Evolutionary conservation across 2,113 vertebrate genomes (phyloP), one percentile per base, ranked within the genome.

Genomic region (Gymnogyps californianus): DNA sequence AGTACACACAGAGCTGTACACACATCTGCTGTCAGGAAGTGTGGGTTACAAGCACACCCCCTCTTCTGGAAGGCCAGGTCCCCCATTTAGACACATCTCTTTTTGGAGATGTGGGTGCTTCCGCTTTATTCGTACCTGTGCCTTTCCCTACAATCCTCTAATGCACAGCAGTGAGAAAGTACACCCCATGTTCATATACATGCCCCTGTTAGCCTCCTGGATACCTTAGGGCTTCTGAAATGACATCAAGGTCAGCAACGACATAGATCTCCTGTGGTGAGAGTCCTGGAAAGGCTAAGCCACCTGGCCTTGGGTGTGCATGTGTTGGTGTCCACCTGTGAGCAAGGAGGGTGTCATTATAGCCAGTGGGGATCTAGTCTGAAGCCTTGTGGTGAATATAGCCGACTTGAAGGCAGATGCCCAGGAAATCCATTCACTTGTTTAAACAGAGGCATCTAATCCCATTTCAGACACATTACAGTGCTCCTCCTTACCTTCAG

Each of bases 161-260:
- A 67, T 14, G 6, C 21, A 36, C 12, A 51, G 1, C 32, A 20
- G 14, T 22, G 28, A 34, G n/a, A 49, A 65, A 64, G 12, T 28
- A 13, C 0, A 0, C 18, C 16, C 26, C 0, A 0, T 28, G 16
- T 16, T 58, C 57, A 42, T 34, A 46, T 1, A 1, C 9, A 2
- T 5, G 7, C 2, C 10, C 4, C 5, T 40, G 1, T 58, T 4
- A 5, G 4, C 28, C 12, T 83, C 18, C n/a, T 32, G 58, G 32
- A 11, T 38, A 57, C 7, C 4, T n/a, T 5, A 34, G 25, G 16
- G 6, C 18, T 72, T 77, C 21, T 70, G 69, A 74, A 65, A 36
- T 9, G 22, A 7, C 20, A 16, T 17, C 32, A 67, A 77, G 58
- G 19, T 57, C 62, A 87, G 9, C 3, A 81, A 32, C 2, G 9